Evolutionary conservation across 2,888 invertebrate genomes (phyloP).

Genomic region (Uropetala carovei): DNA sequence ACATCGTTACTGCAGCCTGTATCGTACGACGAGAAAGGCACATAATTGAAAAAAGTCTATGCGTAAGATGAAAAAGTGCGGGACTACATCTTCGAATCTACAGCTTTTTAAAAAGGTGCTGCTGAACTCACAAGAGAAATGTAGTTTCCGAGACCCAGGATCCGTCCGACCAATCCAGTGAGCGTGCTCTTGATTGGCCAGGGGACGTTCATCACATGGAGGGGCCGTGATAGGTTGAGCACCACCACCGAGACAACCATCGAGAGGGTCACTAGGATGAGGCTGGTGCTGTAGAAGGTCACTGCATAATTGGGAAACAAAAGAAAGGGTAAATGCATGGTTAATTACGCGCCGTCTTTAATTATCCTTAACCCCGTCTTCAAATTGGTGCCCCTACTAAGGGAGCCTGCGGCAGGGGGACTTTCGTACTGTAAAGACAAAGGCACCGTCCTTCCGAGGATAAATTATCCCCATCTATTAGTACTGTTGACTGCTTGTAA

Average conservation of each 20-base stretch:
- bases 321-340: neutral
- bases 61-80: too few relatives aligned
- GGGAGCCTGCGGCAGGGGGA: too few relatives aligned
- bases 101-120: neutral
- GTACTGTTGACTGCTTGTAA: too few relatives aligned
- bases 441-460: too few relatives aligned
- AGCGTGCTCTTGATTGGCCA: slow-evolving; percentile 75
- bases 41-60: too few relatives aligned
- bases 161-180: slow-evolving; percentile 70
- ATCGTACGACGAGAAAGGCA: too few relatives aligned
- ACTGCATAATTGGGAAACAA: slow-evolving; percentile 74
- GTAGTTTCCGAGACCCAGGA: slow-evolving; percentile 70
- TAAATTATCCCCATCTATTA: too few relatives aligned
- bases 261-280: slow-evolving; percentile 77
- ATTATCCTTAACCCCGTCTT: slow-evolving; percentile 58
- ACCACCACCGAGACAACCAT: slow-evolving; percentile 78
- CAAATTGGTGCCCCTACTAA: too few relatives aligned
- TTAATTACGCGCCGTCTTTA: neutral
- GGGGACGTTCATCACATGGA: slow-evolving; percentile 76
- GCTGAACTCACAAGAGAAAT: slow-evolving; percentile 70
- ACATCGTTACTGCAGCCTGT: too few relatives aligned
- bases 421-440: too few relatives aligned
- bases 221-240: slow-evolving; percentile 77
- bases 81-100: too few relatives aligned
- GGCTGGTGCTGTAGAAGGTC: slow-evolving; percentile 77